phyloP scores from a whole-genome alignment of 2,797 vertebrate species.

The Acanthis flammea region DNA sequence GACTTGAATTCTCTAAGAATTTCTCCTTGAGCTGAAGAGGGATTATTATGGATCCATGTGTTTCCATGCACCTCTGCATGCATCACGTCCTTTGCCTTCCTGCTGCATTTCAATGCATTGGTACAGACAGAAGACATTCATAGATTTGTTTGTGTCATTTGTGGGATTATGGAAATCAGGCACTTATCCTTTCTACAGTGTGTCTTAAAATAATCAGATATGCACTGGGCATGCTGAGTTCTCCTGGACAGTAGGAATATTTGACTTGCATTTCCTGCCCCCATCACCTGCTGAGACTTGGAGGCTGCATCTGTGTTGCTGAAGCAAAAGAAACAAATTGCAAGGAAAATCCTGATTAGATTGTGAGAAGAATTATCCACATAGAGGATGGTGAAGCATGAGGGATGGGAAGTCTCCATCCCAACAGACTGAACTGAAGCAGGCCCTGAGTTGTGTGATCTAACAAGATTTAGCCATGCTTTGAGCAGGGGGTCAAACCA shows the following conservation, averaged over 20 bases:
- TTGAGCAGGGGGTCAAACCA: neutral
- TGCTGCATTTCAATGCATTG: accelerated
- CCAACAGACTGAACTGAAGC: neutral
- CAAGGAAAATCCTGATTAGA: neutral
- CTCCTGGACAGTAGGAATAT: neutral
- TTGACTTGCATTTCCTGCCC: neutral
- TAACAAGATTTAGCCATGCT: neutral
- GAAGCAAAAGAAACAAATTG: neutral
- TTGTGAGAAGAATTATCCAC: neutral
- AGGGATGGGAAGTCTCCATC: neutral
- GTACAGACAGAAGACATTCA: neutral
- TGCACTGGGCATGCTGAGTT: accelerated
- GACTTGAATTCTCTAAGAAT: neutral
- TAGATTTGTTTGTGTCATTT: neutral
- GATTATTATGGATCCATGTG: neutral
- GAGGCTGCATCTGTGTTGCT: neutral
- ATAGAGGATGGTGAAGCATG: neutral
- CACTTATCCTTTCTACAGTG: neutral
- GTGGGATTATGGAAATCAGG: neutral
- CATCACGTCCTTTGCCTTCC: neutral
- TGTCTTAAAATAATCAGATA: neutral
- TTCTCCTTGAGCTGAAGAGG: neutral
- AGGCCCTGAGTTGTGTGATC: neutral
- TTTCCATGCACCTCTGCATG: neutral
- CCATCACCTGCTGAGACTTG: neutral